These are phyloP conservation scores for Clarias batrachus DNA, from an alignment of 2,113 vertebrate genomes.

Conservation along the genomic window DNA sequence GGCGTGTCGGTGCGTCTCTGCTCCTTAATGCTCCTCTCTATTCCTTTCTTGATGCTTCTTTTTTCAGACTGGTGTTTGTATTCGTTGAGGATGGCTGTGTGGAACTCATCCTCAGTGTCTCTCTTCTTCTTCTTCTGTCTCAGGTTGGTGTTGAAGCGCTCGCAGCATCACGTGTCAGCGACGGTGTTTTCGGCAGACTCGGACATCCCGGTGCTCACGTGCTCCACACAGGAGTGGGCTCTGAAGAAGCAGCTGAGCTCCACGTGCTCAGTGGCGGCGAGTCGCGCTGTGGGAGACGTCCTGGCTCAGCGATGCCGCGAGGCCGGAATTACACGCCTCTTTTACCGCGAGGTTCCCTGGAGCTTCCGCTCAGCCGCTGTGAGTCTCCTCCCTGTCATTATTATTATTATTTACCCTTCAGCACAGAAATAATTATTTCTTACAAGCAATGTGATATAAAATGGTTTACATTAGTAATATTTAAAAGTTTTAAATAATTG, in stretches of 20 bases:
- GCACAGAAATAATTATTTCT: not conserved
- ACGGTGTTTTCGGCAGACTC: constrained; percentile 74
- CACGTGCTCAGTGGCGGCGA: constrained; percentile 78
- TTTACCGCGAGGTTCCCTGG: constrained; percentile 84
- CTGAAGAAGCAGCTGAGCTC: constrained; percentile 84
- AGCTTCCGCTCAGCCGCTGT: constrained; percentile 77
- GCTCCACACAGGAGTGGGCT: constrained; percentile 91
- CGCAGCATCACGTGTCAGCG: constrained; percentile 80
- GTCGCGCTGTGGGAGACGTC: constrained; percentile 83
- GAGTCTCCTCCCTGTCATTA: constrained; percentile 56
- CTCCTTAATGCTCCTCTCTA: no score
- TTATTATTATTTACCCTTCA: not conserved
- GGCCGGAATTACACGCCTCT: constrained; percentile 87
- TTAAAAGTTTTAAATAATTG: no score
- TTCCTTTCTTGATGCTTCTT: no score
- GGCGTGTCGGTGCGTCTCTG: no score
- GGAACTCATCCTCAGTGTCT: not conserved
- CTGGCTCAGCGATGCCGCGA: constrained; percentile 84
- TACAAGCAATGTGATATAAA: not conserved
- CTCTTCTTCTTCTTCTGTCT: not conserved
- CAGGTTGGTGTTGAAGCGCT: constrained; percentile 82
- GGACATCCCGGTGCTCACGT: constrained; percentile 75
- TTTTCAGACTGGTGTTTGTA: no score
- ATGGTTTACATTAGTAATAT: no score
- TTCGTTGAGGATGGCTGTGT: not conserved